Percentiles rank a stretch among this genome's conserved stretches.
Conservation (phyloP, 30 jellyfish, hydroid and myxozoan genomes). For the Chrysaora quinquecirrha region DNA sequence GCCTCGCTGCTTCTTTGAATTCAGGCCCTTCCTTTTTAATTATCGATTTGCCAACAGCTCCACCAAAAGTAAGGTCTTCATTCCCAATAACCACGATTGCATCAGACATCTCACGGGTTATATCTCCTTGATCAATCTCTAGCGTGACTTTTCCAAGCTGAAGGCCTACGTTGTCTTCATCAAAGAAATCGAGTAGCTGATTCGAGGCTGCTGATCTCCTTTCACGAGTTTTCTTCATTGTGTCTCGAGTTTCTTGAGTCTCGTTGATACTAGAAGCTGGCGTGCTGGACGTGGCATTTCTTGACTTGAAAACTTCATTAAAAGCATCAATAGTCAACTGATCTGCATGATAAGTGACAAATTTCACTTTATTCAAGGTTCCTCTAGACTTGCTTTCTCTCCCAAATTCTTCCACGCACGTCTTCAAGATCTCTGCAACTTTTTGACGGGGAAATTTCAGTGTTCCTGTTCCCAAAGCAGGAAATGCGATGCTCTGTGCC, state of each 20-base stretch:
- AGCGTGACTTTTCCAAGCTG: conserved; percentile 26
- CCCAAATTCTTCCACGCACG: conserved; percentile 9
- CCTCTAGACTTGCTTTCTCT: neutral
- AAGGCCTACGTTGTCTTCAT: neutral
- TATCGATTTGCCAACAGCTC: conserved; percentile 58
- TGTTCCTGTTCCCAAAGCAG: conserved; percentile 65
- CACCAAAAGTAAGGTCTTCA: neutral
- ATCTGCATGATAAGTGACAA: conserved; percentile 44
- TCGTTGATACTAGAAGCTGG: neutral
- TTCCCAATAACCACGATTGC: conserved; percentile 58
- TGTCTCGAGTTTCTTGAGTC: neutral
- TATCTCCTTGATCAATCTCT: conserved; percentile 34
- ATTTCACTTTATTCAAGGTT: conserved; percentile 8
- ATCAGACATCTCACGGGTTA: conserved; percentile 40
- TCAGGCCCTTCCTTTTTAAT: conserved; percentile 12
- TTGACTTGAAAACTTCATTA: neutral
- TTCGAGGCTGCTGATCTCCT: conserved; percentile 19
- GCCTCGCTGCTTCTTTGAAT: neutral
- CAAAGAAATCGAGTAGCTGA: neutral
- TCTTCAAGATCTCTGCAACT: conserved; percentile 40
- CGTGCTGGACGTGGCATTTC: neutral
- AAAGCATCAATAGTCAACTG: conserved; percentile 22
- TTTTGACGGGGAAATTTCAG: conserved; percentile 42
- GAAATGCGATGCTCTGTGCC: conserved; percentile 32
- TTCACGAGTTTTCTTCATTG: no score